phyloP scores from a whole-genome alignment of 2,113 vertebrate species.

The Varanus komodoensis region DNA sequence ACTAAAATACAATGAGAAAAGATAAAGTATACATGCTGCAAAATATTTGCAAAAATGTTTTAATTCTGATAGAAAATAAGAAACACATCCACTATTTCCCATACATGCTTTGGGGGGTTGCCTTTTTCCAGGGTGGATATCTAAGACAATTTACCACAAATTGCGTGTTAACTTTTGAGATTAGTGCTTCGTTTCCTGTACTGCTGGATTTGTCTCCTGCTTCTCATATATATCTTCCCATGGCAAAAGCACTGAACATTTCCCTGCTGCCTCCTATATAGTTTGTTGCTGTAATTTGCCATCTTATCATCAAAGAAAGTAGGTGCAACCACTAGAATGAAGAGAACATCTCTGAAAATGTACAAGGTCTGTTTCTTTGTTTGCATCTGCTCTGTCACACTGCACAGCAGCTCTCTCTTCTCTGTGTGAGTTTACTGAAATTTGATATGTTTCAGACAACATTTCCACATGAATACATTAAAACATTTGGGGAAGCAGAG shows the following conservation, averaged over 20 bases:
- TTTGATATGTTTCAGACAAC: background rate
- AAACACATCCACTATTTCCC: conserved; percentile 45
- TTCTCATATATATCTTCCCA: conserved; percentile 62
- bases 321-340: conserved; percentile 48
- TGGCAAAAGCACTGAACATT: conserved; percentile 59
- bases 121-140: conserved; percentile 67
- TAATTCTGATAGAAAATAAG: conserved; percentile 30
- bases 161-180: conserved; percentile 70
- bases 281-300: conserved; percentile 53
- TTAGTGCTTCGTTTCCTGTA: conserved; percentile 70
- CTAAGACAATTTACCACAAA: conserved; percentile 72
- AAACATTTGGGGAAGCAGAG: background rate
- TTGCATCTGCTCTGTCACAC: conserved; percentile 47
- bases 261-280: conserved; percentile 57
- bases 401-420: conserved; percentile 15
- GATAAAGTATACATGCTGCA: conserved; percentile 19
- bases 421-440: background rate
- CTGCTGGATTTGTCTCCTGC: conserved; percentile 60
- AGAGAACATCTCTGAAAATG: conserved; percentile 60
- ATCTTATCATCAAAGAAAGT: conserved; percentile 63
- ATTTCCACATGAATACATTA: background rate
- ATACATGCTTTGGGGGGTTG: conserved; percentile 48
- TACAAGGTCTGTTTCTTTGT: conserved; percentile 43
- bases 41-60: conserved; percentile 34
- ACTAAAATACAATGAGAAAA: conserved; percentile 35